These are phyloP conservation scores for Anseranas semipalmata DNA, from an alignment of 2,113 vertebrate species.

Conservation along the genomic window DNA sequence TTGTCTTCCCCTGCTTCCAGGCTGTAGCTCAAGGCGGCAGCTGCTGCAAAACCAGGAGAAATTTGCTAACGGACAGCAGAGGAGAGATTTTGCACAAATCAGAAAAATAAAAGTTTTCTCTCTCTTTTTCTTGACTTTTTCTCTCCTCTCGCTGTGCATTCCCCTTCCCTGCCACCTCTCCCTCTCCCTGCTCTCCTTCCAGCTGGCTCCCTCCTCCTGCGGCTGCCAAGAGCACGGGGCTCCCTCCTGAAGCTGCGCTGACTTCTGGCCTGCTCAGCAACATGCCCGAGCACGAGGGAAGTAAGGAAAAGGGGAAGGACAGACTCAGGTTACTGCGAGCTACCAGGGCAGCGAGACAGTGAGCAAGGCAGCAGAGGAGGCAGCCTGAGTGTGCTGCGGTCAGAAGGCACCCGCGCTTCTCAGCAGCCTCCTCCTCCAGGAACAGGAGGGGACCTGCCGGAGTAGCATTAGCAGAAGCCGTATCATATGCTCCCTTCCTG, in stretches of 20 bases:
- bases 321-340: background rate
- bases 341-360: background rate
- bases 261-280: conserved; percentile 3
- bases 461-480: background rate
- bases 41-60: background rate
- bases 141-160: background rate
- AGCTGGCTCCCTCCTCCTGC: background rate
- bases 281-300: conserved; percentile 19
- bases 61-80: background rate
- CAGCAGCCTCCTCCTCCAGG: background rate
- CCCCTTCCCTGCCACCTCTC: background rate
- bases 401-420: background rate
- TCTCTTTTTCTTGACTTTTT: background rate
- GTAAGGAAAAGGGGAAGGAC: conserved; percentile 47
- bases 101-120: background rate
- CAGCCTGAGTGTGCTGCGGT: background rate
- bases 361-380: background rate
- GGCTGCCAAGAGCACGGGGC: background rate
- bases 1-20: conserved; percentile 29
- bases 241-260: background rate
- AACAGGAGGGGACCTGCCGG: background rate
- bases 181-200: background rate
- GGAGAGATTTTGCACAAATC: background rate
- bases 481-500: background rate
- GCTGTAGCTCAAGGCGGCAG: background rate